These are phyloP conservation scores for Epiblema foenella DNA, from an alignment of 2,888 invertebrate genomes.

Conservation along the genomic window DNA sequence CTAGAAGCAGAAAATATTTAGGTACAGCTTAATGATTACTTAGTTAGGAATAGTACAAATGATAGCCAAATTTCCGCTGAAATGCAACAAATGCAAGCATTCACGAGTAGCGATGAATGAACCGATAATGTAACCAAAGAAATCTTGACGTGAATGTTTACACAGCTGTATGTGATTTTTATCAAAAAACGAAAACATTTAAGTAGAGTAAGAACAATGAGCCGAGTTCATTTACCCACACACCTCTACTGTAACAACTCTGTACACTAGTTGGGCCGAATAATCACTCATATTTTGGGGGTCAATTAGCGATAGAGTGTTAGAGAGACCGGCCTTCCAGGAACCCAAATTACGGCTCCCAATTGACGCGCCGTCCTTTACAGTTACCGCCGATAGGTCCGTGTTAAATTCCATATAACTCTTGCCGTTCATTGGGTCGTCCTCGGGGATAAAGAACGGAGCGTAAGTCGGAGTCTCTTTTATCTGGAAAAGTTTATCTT, in stretches of 20 bases:
- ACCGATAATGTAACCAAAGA: conserved; percentile 51
- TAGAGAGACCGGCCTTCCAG: conserved; percentile 91
- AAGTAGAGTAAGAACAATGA: conserved; percentile 67
- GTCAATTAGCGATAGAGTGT: conserved; percentile 87
- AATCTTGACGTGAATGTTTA: conserved; percentile 60
- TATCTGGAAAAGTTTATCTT: conserved; percentile 65
- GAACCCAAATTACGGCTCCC: conserved; percentile 89
- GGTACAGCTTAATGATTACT: neutral
- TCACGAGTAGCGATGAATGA: conserved; percentile 32
- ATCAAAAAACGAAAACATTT: conserved; percentile 65
- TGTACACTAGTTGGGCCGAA: conserved; percentile 93
- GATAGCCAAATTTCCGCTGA: neutral
- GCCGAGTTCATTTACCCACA: conserved; percentile 80
- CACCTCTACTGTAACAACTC: conserved; percentile 93
- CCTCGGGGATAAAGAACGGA: conserved; percentile 86
- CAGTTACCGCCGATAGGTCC: conserved; percentile 88
- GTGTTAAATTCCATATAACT: conserved; percentile 91
- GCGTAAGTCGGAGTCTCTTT: conserved; percentile 89
- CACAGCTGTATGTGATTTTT: conserved; percentile 68
- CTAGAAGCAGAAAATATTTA: conserved; percentile 68
- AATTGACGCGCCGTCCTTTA: conserved; percentile 89
- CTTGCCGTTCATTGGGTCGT: conserved; percentile 87
- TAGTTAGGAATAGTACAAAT: neutral
- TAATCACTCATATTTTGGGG: conserved; percentile 89
- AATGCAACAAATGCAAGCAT: neutral